Evolutionary conservation across 35 echinoderm and acorn worm genomes (phyloP).

Genomic region (Amphiura filiformis): DNA sequence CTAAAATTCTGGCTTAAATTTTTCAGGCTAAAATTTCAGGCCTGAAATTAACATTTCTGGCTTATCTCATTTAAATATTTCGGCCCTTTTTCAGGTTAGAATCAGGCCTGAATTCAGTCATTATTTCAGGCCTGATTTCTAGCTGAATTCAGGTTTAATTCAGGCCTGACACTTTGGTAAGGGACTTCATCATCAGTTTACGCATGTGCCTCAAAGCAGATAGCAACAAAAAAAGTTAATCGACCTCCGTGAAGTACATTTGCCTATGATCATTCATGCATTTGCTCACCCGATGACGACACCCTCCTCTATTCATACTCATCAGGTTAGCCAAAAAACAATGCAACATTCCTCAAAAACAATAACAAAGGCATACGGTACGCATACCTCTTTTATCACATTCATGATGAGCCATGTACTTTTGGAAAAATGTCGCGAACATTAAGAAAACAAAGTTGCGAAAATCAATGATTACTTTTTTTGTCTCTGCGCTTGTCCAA

Average conservation of each 20-base stretch:
- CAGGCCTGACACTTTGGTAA: too few relatives aligned
- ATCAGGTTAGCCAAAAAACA: neutral
- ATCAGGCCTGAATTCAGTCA: too few relatives aligned
- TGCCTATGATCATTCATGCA: slow-evolving; percentile 5
- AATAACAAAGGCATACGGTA: neutral
- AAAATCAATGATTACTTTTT: neutral
- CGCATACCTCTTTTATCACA: neutral
- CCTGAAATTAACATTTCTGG: too few relatives aligned
- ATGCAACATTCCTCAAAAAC: neutral
- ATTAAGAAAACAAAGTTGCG: neutral
- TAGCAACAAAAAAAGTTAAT: slow-evolving; percentile 14
- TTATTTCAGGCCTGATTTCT: too few relatives aligned
- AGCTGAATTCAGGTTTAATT: too few relatives aligned
- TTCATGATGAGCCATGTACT: neutral
- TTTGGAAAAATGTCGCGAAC: neutral
- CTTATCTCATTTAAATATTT: too few relatives aligned
- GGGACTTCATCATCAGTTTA: neutral
- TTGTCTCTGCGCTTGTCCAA: neutral
- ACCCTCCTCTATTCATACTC: neutral
- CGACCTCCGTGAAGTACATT: slow-evolving; percentile 1
- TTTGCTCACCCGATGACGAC: neutral
- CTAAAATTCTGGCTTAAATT: too few relatives aligned
- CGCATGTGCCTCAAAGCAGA: neutral
- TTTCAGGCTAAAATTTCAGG: too few relatives aligned
- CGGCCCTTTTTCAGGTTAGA: too few relatives aligned